Conservation (phyloP, 1,140 invertebrate species). For the Procambarus virginalis region DNA sequence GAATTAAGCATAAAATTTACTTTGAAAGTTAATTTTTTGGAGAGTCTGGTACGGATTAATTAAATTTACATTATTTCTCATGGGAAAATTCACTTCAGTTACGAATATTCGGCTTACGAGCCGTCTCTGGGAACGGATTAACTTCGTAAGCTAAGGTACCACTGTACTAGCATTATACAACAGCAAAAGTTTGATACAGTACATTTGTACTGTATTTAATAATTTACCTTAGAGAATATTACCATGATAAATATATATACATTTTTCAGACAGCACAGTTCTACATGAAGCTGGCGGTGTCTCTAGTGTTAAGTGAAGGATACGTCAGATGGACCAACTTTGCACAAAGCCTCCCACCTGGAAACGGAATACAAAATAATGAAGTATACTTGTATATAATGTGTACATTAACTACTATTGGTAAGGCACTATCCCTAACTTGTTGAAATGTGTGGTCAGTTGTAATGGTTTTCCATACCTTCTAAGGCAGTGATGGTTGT, state of each 20-base stretch:
- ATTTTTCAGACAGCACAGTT: slow-evolving; percentile 41
- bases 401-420: slow-evolving; percentile 34
- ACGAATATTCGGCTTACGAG: too few species aligned
- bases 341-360: slow-evolving; percentile 6
- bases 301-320: slow-evolving; percentile 44
- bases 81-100: too few species aligned
- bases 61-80: too few species aligned
- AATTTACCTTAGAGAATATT: neutral
- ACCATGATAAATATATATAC: too few species aligned
- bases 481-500: too few species aligned
- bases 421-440: slow-evolving; percentile 13
- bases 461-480: neutral
- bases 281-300: slow-evolving; percentile 46
- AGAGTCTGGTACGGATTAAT: too few species aligned
- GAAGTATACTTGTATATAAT: slow-evolving; percentile 53
- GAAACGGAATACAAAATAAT: slow-evolving; percentile 42
- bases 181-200: too few species aligned
- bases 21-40: too few species aligned
- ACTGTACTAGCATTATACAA: too few species aligned
- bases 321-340: slow-evolving; percentile 35
- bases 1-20: too few species aligned
- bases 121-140: too few species aligned
- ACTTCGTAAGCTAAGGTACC: too few species aligned
- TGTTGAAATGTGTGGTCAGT: neutral
- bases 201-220: neutral